phyloP scores from a whole-genome alignment of 2,888 invertebrate species.

The Drosophila flavopinicola region DNA sequence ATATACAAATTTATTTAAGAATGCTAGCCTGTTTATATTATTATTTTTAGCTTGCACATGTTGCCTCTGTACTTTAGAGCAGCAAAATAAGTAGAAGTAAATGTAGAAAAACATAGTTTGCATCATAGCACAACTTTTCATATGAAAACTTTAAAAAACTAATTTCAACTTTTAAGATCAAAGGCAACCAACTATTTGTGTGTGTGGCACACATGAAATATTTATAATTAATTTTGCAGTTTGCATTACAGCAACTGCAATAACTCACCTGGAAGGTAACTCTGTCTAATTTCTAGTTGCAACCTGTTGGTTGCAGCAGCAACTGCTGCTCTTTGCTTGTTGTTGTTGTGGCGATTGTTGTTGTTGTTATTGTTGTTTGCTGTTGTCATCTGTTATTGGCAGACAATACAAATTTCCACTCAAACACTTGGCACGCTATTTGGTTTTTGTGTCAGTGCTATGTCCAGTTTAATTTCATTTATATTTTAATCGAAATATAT shows the following conservation, averaged over 20 bases:
- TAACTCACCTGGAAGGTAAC: constrained; percentile 38
- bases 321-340: constrained; percentile 6
- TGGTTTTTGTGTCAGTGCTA: constrained; percentile 66
- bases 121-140: background rate
- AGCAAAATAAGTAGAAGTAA: constrained; percentile 7
- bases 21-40: constrained; percentile 31
- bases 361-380: constrained; percentile 19
- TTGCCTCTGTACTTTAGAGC: background rate
- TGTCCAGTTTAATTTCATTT: constrained; percentile 77
- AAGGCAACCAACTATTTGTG: background rate
- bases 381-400: constrained; percentile 42
- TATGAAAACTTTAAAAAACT: background rate
- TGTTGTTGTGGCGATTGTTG: constrained; percentile 11
- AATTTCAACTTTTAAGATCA: background rate
- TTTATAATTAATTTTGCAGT: constrained; percentile 6
- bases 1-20: constrained; percentile 11
- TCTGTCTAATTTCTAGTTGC: constrained; percentile 15
- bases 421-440: constrained; percentile 66
- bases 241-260: constrained; percentile 9
- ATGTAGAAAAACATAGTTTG: background rate
- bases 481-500: constrained; percentile 75
- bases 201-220: background rate
- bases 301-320: constrained; percentile 65
- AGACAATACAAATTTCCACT: constrained; percentile 48
- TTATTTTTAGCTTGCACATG: constrained; percentile 9